Conservation (phyloP, 1,140 invertebrate genomes). For the Leguminivora glycinivorella region DNA sequence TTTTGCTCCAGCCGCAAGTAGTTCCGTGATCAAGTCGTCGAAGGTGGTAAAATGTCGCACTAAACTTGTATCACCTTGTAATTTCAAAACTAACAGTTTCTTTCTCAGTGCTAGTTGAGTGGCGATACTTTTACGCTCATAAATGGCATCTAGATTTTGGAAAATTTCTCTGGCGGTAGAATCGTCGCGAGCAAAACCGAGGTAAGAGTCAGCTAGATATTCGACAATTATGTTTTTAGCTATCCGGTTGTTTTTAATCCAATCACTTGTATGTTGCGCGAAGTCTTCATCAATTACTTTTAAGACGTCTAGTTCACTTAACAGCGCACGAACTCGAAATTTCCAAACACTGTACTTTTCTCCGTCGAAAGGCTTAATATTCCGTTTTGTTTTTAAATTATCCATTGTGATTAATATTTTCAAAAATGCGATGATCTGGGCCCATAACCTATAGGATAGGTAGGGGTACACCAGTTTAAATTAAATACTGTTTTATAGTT, state of each 20-base stretch:
- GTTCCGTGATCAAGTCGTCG: conserved; percentile 59
- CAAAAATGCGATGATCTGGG: not conserved
- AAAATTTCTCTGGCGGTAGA: conserved; percentile 54
- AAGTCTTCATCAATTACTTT: conserved; percentile 44
- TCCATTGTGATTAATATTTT: conserved; percentile 36
- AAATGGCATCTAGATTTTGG: conserved; percentile 56
- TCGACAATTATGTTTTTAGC: conserved; percentile 58
- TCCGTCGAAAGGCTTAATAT: conserved; percentile 48
- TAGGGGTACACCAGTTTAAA: no score
- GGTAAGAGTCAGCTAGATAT: conserved; percentile 57
- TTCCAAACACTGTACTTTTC: conserved; percentile 55
- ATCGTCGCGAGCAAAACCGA: conserved; percentile 51
- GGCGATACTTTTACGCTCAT: conserved; percentile 63
- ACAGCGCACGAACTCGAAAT: conserved; percentile 43
- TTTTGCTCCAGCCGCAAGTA: conserved; percentile 59
- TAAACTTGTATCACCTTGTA: conserved; percentile 53
- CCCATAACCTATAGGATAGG: no score
- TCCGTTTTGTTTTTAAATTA: conserved; percentile 40
- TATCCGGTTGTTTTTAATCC: conserved; percentile 47
- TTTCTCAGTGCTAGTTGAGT: conserved; percentile 60
- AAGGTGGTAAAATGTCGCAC: conserved; percentile 60
- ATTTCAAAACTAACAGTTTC: conserved; percentile 55
- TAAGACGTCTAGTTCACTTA: conserved; percentile 46
- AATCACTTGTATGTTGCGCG: conserved; percentile 38
- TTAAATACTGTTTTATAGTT: no score